Base-by-base conservation (phyloP, 2,797 vertebrate genomes). In the Sebastes matsubarae region DNA sequence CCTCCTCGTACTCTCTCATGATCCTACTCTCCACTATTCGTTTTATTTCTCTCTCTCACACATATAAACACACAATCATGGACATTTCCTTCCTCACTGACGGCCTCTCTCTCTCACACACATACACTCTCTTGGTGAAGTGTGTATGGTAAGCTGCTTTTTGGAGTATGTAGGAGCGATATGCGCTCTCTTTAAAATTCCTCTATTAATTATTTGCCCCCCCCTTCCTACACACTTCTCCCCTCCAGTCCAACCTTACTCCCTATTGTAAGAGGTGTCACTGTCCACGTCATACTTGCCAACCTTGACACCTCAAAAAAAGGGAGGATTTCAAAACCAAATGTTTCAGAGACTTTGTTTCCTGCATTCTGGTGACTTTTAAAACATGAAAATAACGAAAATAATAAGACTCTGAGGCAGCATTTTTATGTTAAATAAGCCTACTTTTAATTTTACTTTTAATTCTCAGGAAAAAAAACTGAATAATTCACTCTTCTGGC, bases 121-220 rank as follows among this genome's bases (percentile, higher is more conserved):
- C 73, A 66, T 20, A 5, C 77, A 29, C 82, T 68, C 78, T 88
- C 68, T 34, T 22, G 30, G 36, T 82, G 60, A 82, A 71, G 68
- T 82, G 88, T 82, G 86, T 88, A 81, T 90, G 90, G 93, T 92
- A 84, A 92, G 88, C 80, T 75, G 88, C 91, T 94, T 84, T 93
- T 85, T 61, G 3, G 89, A 91, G 87, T 79, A 77, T 59, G 36
- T 84, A 73, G 78, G 78, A 84, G 85, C 74, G 77, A 92, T 76
- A 85, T 90, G 80, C 69, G 85, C 85, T 88, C 75, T 69, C 86
- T 90, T 90, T 87, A 89, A 91, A 93, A 89, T 90, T 89, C 87
- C 87, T 91, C 83, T 90, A 87, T 91, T 91, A 92, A 93, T 93
- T 90, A 93, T 82, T 83, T 85, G 81, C 52, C 83, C 69, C 79